phyloP scores from a whole-genome alignment of 2,113 vertebrate species.

The Arizona elegans region DNA sequence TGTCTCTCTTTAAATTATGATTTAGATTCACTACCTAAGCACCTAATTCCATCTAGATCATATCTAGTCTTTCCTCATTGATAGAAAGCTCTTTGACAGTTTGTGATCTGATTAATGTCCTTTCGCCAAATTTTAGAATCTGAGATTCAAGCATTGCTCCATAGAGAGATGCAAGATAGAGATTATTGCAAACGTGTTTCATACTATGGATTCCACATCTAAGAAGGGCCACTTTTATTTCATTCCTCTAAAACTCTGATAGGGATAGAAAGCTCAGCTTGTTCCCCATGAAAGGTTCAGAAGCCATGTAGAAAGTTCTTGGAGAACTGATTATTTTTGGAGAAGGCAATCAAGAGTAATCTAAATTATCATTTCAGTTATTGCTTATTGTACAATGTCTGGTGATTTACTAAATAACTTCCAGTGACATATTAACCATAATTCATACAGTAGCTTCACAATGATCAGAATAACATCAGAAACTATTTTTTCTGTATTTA shows the following conservation, averaged over 20 bases:
- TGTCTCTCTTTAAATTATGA: background rate
- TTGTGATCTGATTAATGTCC: background rate
- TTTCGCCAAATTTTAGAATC: background rate
- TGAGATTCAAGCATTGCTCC: background rate
- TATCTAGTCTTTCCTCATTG: background rate
- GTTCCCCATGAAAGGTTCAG: background rate
- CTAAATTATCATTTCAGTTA: too few species aligned
- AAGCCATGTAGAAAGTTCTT: background rate
- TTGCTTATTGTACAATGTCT: too few species aligned
- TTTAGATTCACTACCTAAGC: background rate
- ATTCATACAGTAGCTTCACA: too few species aligned
- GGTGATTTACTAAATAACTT: too few species aligned
- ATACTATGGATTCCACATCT: background rate
- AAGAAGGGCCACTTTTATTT: too few species aligned
- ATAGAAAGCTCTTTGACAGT: background rate
- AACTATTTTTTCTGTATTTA: too few species aligned
- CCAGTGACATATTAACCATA: too few species aligned
- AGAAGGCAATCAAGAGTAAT: too few species aligned
- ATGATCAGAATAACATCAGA: too few species aligned
- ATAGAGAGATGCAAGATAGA: background rate
- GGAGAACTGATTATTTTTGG: background rate
- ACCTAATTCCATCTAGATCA: background rate
- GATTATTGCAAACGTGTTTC: background rate
- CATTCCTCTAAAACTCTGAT: background rate
- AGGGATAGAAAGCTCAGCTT: background rate